These are phyloP conservation scores for Hartigia nigra DNA, from an alignment of 2,888 invertebrate species.

Conservation along the genomic window DNA sequence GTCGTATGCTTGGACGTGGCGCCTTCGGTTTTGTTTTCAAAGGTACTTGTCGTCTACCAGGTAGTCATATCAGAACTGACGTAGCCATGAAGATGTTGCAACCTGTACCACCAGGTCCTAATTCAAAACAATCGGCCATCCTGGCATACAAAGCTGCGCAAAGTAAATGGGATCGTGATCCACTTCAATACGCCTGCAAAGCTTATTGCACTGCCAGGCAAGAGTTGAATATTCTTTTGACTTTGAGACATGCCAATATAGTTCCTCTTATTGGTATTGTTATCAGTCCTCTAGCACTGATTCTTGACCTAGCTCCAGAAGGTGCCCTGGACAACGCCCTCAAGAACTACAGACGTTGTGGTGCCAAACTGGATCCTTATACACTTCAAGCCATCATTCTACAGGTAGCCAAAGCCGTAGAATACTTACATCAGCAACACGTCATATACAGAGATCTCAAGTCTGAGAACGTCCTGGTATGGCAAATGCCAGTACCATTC, in stretches of 20 bases:
- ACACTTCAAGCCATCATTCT: slow-evolving; percentile 87
- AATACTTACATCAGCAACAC: slow-evolving; percentile 92
- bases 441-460: slow-evolving; percentile 95
- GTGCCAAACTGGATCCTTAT: slow-evolving; percentile 82
- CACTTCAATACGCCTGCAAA: slow-evolving; percentile 91
- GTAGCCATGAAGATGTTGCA: slow-evolving; percentile 97
- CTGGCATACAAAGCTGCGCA: slow-evolving; percentile 73
- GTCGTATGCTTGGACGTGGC: slow-evolving; percentile 88
- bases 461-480: slow-evolving; percentile 98
- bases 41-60: slow-evolving; percentile 76
- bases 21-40: slow-evolving; percentile 98
- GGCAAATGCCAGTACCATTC: slow-evolving; percentile 90
- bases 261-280: slow-evolving; percentile 93
- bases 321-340: slow-evolving; percentile 90
- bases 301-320: slow-evolving; percentile 90
- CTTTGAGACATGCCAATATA: slow-evolving; percentile 90
- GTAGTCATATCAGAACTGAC: slow-evolving; percentile 71
- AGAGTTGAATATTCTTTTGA: slow-evolving; percentile 88
- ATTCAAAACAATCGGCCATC: slow-evolving; percentile 74
- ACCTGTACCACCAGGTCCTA: slow-evolving; percentile 87
- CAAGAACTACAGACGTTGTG: slow-evolving; percentile 86
- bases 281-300: slow-evolving; percentile 86
- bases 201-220: slow-evolving; percentile 97
- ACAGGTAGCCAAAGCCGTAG: slow-evolving; percentile 93
- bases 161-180: slow-evolving; percentile 94